Evolutionary conservation across 2,113 vertebrate species (phyloP), one percentile per base, ranked within the genome.

Genomic region (Egretta garzetta): DNA sequence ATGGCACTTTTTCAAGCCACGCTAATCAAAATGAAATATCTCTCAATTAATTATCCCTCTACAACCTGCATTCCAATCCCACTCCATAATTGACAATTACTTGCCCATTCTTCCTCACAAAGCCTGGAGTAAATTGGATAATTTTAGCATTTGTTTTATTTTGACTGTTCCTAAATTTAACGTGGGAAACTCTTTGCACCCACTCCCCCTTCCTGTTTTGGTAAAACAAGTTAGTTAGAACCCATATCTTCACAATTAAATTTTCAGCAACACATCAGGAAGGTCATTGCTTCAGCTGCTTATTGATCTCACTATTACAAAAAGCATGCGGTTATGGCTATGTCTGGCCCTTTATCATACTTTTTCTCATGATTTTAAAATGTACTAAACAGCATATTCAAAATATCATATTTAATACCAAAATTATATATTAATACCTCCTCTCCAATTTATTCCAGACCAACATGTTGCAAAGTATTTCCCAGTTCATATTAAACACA

Each of bases 21-120:
- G 3, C 76, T 93, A 94, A 93, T 96, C 96, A 89, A 96, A 96
- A 96, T 64, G 35, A 97, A 91, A 94, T 92, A 91, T 97, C 68
- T 97, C 89, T 95, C 95, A 96, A 97, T 97, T 88, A 97, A 98
- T 96, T 97, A 97, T 95, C 93, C 62, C 45, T 95, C 83, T 95
- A 64, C 90, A 97, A 96, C 92, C 90, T 95, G 94, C 96, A 97
- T 92, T 82, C 93, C 90, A 72, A 60, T 94, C 76, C 92, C 86
- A 96, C 96, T 95, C 84, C 88, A 95, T 97, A 97, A 96, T 81
- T 95, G 87, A 88, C 91, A 91, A 97, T 96, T 96, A 96, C 92
- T 97, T 95, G 60, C 82, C 84, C 72, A 96, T 97, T 97, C 81
- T 93, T 97, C 60, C 76, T 72, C 93, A 96, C 90, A 97, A 97